Base-by-base conservation (phyloP, 2,113 vertebrate genomes). In the Sakesphorus luctuosus region DNA sequence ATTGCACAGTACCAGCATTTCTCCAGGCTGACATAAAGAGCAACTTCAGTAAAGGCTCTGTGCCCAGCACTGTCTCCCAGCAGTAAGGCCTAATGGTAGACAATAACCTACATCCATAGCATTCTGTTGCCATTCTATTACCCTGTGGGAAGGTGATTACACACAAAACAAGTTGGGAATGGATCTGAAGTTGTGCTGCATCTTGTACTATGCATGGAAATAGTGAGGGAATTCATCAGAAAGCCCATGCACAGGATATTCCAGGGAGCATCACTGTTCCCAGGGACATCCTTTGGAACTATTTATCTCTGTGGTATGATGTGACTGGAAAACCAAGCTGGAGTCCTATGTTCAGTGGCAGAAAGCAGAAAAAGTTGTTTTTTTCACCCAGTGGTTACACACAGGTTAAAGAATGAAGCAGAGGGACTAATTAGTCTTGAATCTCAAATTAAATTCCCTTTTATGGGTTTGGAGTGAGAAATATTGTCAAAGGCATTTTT, bases 181-280 rank as follows among this genome's bases (percentile, higher is more conserved):
- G 24, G 18, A n/a, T 8, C 23, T 9, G 18, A 71, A 35, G 11
- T 13, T 84, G 13, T 62, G 33, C 5, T 66, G 0, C 3, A 2
- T 25, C 17, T n/a, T 62, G 14, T 53, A n/a, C 5, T 0, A 8
- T 16, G 13, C 29, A 9, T 21, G 40, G 35, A 36, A 38, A 47
- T 46, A 50, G 3, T 15, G 13, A 7, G 14, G 26, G 17, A 80
- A 25, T 11, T 7, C 19, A 58, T 3, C 4, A 43, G 28, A 19
- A 4, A 5, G 11, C 11, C 6, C 0, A 0, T 17, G 18, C 5
- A 40, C 5, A 33, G 18, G 18, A 19, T 49, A 16, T 38, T 24
- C 15, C 40, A 89, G 17, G 13, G 47, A 50, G 2, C 10, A 40
- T 46, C 47, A 14, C 23, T 58, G 9, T 55, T 87, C 7, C 47